Evolutionary conservation across 2,888 invertebrate genomes (phyloP).

Genomic region (Apodemia mormo): DNA sequence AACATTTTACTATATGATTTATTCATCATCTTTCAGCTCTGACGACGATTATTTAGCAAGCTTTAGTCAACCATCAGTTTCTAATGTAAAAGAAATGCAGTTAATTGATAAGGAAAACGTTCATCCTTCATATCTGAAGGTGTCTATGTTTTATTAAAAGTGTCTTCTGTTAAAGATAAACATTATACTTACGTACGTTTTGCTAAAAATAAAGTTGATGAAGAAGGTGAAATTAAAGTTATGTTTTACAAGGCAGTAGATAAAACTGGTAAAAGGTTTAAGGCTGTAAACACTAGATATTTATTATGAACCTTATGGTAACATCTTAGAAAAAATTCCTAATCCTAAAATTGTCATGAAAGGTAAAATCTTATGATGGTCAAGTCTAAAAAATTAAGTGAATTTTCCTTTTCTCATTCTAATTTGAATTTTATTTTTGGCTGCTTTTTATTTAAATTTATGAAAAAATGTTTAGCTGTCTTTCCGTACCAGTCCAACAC

Average conservation of each 20-base stretch:
- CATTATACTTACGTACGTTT: neutral
- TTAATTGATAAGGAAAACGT: neutral
- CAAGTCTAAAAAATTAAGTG: no score
- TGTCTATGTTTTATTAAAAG: neutral
- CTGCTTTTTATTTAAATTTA: no score
- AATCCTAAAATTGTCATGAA: no score
- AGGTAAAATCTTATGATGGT: no score
- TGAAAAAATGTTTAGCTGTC: no score
- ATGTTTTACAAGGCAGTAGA: no score
- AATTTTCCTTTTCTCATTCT: no score
- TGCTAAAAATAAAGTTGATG: neutral
- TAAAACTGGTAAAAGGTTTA: slow-evolving; percentile 4
- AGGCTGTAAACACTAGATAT: slow-evolving; percentile 17
- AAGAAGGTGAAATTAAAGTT: neutral
- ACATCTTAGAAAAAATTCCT: neutral
- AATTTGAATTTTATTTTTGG: no score
- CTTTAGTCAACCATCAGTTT: no score
- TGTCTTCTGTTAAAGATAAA: neutral
- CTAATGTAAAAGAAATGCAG: no score
- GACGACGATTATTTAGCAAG: no score
- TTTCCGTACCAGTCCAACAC: no score
- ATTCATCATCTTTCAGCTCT: neutral
- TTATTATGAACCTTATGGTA: slow-evolving; percentile 14
- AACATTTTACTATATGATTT: neutral
- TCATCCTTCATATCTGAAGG: slow-evolving; percentile 9